phyloP scores from a whole-genome alignment of 2,797 vertebrate genomes.

The Argya squamiceps region DNA sequence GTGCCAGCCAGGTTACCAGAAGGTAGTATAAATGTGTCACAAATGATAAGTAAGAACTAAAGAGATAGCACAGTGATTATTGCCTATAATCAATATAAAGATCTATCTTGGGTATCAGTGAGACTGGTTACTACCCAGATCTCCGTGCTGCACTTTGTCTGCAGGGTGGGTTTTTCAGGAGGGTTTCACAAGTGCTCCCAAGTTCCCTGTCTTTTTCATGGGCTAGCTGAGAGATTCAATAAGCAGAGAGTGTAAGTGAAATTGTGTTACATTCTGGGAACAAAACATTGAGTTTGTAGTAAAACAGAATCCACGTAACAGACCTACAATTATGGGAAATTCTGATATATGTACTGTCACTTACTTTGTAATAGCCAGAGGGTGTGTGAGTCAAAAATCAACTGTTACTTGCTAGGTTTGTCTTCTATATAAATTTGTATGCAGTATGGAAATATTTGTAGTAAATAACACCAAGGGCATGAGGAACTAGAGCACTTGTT shows the following conservation, averaged over 20 bases:
- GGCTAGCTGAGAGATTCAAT: background rate
- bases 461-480: accelerated
- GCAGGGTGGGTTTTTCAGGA: background rate
- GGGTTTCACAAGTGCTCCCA: background rate
- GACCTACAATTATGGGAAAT: background rate
- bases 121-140: background rate
- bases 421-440: background rate
- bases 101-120: background rate
- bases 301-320: background rate
- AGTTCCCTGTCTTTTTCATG: background rate
- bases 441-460: background rate
- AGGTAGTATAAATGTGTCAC: background rate
- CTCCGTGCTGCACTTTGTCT: background rate
- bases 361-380: background rate
- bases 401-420: background rate
- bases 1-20: background rate
- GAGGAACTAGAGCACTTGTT: background rate
- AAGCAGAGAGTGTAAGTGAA: background rate
- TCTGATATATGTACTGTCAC: background rate
- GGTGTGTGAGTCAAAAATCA: background rate
- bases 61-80: background rate
- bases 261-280: background rate
- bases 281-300: accelerated
- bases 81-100: background rate
- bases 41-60: background rate